Conservation (phyloP, 1,140 invertebrate genomes). For the Aphaenogaster floridana region DNA sequence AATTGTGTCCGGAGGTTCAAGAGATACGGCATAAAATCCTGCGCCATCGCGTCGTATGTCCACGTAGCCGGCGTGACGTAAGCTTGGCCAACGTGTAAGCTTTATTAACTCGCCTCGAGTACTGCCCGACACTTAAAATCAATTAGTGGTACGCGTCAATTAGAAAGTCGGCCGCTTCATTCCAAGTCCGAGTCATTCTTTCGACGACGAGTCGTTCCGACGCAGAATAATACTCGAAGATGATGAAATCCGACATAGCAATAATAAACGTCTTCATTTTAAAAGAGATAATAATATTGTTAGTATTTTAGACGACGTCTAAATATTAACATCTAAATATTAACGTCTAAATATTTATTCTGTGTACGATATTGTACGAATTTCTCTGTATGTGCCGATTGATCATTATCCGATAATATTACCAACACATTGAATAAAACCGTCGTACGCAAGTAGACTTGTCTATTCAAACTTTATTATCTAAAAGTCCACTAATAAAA, state of each 20-base stretch:
- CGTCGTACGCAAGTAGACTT: not conserved
- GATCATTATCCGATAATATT: not conserved
- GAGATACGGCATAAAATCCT: conserved; percentile 59
- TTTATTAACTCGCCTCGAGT: conserved; percentile 72
- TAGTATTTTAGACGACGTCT: not conserved
- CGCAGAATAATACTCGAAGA: conserved; percentile 55
- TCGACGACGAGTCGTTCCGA: conserved; percentile 8
- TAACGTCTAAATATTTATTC: not conserved
- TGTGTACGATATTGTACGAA: not conserved
- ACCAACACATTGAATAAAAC: not conserved
- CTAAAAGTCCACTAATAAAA: not conserved
- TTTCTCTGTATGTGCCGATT: not conserved
- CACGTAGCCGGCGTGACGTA: conserved; percentile 65
- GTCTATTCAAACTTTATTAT: too few species aligned
- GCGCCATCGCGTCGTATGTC: conserved; percentile 31
- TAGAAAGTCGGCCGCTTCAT: conserved; percentile 74
- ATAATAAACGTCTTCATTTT: conserved; percentile 18
- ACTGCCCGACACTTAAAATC: conserved; percentile 78
- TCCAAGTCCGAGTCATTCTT: conserved; percentile 50
- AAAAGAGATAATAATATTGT: not conserved
- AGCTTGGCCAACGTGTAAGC: conserved; percentile 54
- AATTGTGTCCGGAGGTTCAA: conserved; percentile 58
- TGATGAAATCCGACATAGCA: conserved; percentile 15
- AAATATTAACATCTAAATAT: too few species aligned
- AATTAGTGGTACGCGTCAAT: conserved; percentile 79